These are phyloP conservation scores for Selenia dentaria DNA, from an alignment of 2,888 invertebrate species.

Conservation along the genomic window DNA sequence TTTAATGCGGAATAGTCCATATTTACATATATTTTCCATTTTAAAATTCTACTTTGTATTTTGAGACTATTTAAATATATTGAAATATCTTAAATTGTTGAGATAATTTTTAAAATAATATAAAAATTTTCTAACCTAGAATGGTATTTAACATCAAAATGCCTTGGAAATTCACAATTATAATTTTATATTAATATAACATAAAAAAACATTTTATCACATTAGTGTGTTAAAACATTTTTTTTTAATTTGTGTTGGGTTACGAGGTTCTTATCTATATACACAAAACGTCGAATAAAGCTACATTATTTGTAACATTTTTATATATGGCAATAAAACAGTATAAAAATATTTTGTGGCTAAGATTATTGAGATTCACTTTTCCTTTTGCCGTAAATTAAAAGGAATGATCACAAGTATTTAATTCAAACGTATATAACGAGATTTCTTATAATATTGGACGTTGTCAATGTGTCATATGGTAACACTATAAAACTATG, in stretches of 20 bases:
- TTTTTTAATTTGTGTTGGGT: too few species aligned
- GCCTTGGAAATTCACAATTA: too few species aligned
- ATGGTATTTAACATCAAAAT: too few species aligned
- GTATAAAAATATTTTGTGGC: constrained; percentile 9
- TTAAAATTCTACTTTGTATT: constrained; percentile 35
- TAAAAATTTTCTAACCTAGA: too few species aligned
- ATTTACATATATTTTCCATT: constrained; percentile 40
- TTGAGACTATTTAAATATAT: constrained; percentile 1
- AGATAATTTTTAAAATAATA: too few species aligned
- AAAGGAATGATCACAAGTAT: constrained; percentile 23
- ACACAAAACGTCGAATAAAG: too few species aligned
- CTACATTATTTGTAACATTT: constrained; percentile 3
- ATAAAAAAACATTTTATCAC: too few species aligned
- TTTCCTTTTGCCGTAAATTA: constrained; percentile 13
- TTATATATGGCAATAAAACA: constrained; percentile 21
- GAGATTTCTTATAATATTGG: constrained; percentile 30
- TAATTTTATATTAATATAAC: too few species aligned
- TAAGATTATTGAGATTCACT: constrained; percentile 22
- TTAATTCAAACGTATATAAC: constrained; percentile 9
- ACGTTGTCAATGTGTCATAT: constrained; percentile 68
- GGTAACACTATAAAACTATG: constrained; percentile 32
- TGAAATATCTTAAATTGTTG: too few species aligned
- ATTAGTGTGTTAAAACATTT: too few species aligned
- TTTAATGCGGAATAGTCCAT: constrained; percentile 52
- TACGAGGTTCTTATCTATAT: too few species aligned